Conservation (phyloP, 2,113 vertebrate genomes). For the Ophiodon elongatus region DNA sequence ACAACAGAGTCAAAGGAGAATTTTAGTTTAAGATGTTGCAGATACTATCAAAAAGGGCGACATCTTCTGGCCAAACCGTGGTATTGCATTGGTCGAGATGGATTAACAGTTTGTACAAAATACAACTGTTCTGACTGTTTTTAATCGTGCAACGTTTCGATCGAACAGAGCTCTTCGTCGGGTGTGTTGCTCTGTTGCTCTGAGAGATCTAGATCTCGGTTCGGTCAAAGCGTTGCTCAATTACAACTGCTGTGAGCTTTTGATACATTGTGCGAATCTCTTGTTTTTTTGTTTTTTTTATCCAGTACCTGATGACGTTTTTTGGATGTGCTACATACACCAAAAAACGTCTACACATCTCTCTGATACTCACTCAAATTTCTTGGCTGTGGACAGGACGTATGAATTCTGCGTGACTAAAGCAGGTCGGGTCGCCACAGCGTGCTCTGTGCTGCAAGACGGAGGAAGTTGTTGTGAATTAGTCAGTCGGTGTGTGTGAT, state of each 20-base stretch:
- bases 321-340: not conserved
- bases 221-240: not conserved
- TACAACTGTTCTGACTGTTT: not conserved
- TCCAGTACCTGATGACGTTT: not conserved
- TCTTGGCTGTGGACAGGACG: constrained; percentile 58
- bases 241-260: not conserved
- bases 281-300: not conserved
- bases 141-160: not conserved
- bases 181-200: not conserved
- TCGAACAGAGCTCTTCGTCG: not conserved
- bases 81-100: not conserved
- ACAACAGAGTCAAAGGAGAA: constrained; percentile 15
- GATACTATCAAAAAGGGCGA: not conserved
- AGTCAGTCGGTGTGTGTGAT: not conserved
- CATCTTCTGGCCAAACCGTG: not conserved
- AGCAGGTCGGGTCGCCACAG: not conserved
- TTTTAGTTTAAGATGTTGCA: constrained; percentile 12
- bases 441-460: constrained; percentile 36
- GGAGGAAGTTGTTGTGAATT: not conserved
- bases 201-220: not conserved
- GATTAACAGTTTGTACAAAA: not conserved
- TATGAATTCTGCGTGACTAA: constrained; percentile 17
- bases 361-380: constrained; percentile 73
- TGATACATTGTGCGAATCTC: not conserved
- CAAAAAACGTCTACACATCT: too few relatives aligned